phyloP scores from a whole-genome alignment of 64 coral and sea anemone genomes.

The Pocillopora damicornis region DNA sequence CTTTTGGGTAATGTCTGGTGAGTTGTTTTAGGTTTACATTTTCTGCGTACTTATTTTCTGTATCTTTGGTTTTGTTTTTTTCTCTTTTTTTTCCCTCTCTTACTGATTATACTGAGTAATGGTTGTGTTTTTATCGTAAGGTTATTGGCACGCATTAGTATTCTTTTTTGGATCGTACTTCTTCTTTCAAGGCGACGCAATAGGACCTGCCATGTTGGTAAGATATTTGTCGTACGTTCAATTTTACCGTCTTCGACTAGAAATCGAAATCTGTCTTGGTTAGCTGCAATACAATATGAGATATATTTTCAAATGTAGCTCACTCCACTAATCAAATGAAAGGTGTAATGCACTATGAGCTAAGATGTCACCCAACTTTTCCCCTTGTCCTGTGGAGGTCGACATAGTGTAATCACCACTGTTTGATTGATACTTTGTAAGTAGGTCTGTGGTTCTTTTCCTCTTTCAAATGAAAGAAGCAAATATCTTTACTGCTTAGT shows the following conservation, averaged over 20 bases:
- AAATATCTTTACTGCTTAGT: not conserved
- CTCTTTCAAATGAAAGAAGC: not conserved
- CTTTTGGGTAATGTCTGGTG: constrained; percentile 87
- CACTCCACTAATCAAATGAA: no score
- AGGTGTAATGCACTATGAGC: no score
- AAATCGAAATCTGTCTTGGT: no score
- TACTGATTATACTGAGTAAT: no score
- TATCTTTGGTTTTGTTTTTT: not conserved
- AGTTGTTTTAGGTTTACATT: not conserved
- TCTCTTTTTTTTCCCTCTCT: not conserved
- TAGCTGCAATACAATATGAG: no score
- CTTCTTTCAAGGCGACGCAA: constrained; percentile 66
- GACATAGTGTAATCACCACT: not conserved
- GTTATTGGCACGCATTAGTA: constrained; percentile 84
- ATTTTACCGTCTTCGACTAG: no score
- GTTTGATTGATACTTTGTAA: not conserved
- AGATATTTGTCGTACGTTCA: not conserved
- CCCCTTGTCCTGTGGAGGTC: no score
- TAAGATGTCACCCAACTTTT: no score
- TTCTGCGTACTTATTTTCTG: not conserved
- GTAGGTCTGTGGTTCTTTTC: not conserved
- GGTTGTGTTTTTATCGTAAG: constrained; percentile 1
- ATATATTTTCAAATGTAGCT: no score
- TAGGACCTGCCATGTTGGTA: constrained; percentile 76
- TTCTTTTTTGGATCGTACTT: constrained; percentile 88